A percentile compares a stretch with the other conserved stretches of the same genome.
These are phyloP conservation scores for Discoglossus pictus DNA, from an alignment of 2,797 vertebrate species.

Conservation along the genomic window DNA sequence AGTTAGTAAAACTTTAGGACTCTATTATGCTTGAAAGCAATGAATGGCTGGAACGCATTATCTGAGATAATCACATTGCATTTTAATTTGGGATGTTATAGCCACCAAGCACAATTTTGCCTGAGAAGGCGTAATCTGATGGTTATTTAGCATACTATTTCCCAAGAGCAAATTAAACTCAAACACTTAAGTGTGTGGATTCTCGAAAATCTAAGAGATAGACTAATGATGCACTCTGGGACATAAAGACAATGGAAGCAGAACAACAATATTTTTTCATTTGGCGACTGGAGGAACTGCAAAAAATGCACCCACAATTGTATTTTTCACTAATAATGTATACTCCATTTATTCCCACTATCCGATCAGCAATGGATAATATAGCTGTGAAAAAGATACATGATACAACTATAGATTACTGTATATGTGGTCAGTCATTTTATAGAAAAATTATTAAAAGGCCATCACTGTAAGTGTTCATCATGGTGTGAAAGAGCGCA, in stretches of 20 bases:
- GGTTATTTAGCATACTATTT: conserved; percentile 62
- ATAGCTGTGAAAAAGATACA: not conserved
- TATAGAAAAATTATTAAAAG: too few relatives aligned
- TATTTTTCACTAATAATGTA: conserved; percentile 34
- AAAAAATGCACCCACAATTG: not conserved
- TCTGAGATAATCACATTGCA: conserved; percentile 58
- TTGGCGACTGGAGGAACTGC: conserved; percentile 41
- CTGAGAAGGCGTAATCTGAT: conserved; percentile 58
- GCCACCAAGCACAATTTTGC: conserved; percentile 57
- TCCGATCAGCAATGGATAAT: not conserved
- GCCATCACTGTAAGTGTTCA: too few relatives aligned
- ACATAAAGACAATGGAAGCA: conserved; percentile 38
- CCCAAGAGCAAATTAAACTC: conserved; percentile 60
- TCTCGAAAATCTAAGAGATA: conserved; percentile 55
- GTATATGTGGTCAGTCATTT: too few relatives aligned
- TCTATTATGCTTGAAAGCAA: conserved; percentile 47
- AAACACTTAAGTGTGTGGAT: conserved; percentile 54
- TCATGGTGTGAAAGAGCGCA: too few relatives aligned
- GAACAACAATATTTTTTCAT: conserved; percentile 45
- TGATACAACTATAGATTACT: not conserved
- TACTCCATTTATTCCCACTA: conserved; percentile 22
- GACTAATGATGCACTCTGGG: conserved; percentile 49
- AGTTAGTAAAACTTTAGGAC: conserved; percentile 71
- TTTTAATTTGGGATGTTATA: conserved; percentile 61
- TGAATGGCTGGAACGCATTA: conserved; percentile 50